A percentile compares a stretch with the other conserved stretches of the same genome.
Conservation (phyloP, 2,113 vertebrate species). For the Climacteris rufus region DNA sequence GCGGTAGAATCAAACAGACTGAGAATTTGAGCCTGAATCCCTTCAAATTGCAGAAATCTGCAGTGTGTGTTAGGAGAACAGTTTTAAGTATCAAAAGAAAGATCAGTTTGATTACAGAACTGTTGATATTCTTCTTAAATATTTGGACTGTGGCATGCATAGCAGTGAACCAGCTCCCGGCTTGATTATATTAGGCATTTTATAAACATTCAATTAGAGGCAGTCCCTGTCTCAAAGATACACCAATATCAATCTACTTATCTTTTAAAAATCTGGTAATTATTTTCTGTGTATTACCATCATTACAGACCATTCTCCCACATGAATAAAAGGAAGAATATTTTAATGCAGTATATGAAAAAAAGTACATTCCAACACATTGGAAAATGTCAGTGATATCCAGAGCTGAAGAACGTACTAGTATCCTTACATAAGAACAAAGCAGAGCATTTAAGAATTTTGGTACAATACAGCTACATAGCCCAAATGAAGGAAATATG, state of each 20-base stretch:
- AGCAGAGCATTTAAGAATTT: neutral
- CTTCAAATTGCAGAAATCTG: neutral
- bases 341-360: neutral
- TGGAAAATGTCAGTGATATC: neutral
- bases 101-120: neutral
- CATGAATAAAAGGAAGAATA: neutral
- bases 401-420: neutral
- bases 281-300: neutral
- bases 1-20: neutral
- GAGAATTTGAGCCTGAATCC: neutral
- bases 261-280: neutral
- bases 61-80: neutral
- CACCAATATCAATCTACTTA: neutral
- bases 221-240: neutral
- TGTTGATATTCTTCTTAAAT: conserved; percentile 5
- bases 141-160: neutral
- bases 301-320: neutral
- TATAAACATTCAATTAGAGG: conserved; percentile 19
- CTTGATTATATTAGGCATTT: neutral
- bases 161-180: neutral
- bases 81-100: neutral
- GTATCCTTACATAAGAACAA: neutral
- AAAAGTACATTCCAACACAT: neutral
- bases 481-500: neutral
- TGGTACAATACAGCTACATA: neutral